Base-by-base conservation (phyloP, 2,797 vertebrate genomes). In the Enteromius viviparus region DNA sequence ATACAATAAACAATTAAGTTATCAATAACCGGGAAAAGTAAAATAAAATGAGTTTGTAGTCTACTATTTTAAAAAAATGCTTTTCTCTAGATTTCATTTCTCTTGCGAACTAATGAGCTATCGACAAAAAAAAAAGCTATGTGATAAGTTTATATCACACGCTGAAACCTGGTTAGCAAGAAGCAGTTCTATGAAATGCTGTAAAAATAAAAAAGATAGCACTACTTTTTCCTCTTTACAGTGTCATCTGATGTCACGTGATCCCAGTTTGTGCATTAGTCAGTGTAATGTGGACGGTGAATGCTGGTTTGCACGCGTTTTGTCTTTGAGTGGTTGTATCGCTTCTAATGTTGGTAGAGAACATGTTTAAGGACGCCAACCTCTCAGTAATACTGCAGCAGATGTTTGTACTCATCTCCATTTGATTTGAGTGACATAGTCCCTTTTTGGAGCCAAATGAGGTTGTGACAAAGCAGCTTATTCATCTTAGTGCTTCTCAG, bases 401-500 rank as follows among this genome's bases (percentile, higher is more conserved):
- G 78, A 70, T 58, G 78, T 70, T 80, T 80, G 32, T 37, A 29
- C n/a, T 70, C 65, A 37, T 40, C 65, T 42, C 14, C 1, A 11
- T 42, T 53, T 70, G 51, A 60, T 80, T 70, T 45, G 23, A 58
- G 45, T 32, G 3, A 2, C 3, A 3, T 40, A 8, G 8, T 42
- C n/a, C 9, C 21, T 68, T 19, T 68, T 55, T 40, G 0, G 15
- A 80, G 65, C 66, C 34, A 70, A 58, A 80, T 70, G 49, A 70
- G 65, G 66, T 58, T 55, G 77, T 40, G 66, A 80, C 15, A 80
- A 80, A 80, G 49, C 78, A 58, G 78, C 78, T 80, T 80, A 80
- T 69, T 79, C 32, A 68, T 69, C 64, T 79, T 69, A 79, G 49
- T 80, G 78, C 49, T 42, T 80, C 66, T 70, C 66, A 1, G n/a